Evolutionary conservation across 2,888 invertebrate genomes (phyloP), one percentile per base, ranked within the genome.

Genomic region (Liodrosophila aerea): DNA sequence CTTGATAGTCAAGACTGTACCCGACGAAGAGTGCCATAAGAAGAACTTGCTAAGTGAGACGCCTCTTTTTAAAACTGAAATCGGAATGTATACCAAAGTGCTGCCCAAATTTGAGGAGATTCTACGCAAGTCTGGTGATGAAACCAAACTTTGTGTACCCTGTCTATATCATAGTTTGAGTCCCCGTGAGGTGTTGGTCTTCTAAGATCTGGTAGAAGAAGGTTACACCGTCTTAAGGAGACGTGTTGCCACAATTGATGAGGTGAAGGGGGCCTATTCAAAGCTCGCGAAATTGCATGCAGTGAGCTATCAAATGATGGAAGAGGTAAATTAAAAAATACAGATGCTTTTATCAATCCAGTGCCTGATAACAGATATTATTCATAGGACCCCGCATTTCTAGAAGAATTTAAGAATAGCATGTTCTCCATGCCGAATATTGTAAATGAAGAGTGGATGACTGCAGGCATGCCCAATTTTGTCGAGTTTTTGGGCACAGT

Each of bases 331-430:
- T 22, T 46, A 1, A n/a, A 8, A 27, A 15, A 15, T 46, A 27
- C 36, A 27, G 33, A 13, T n/a, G n/a, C n/a, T 44, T 1, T 13
- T 12, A 12, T 34, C 2, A 3, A 1, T 2, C 13, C 2, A 12
- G 7, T 34, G 34, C 7, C 13, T 3, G 7, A 12, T 34, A 8
- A 13, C 16, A 37, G 15, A 5, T 0, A 9, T 16, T 16, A 13
- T 9, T 2, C 16, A 16, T 34, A 47, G 60, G 5, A 49, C 27
- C 67, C 61, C 1, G 54, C 51, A 0, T 66, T 15, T 11, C 34
- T 66, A 0, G 31, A 45, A 7, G 61, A 66, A 9, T 5, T 89
- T 89, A 7, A 87, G 90, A 0, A 90, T 88, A 1, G 78, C 83
- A 18, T 90, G 87, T 51, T 67, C 76, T 8, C 87, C 43, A 7